Conservation (phyloP, 2,797 vertebrate species). For the Ataeniobius toweri region DNA sequence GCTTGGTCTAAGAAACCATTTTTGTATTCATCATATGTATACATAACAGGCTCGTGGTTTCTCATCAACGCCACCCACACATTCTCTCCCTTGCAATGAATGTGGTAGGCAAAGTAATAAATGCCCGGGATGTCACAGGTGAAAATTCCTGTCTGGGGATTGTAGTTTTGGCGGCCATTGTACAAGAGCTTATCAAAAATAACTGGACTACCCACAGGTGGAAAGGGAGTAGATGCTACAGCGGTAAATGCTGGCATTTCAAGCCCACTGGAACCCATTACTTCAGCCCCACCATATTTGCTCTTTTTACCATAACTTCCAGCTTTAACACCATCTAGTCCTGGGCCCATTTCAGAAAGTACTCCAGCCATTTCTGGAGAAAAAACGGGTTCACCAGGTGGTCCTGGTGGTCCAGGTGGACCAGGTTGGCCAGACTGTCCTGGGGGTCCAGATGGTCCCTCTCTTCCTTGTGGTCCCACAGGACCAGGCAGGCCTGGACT, state of each 20-base stretch:
- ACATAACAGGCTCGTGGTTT: conserved; percentile 97
- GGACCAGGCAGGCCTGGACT: conserved; percentile 85
- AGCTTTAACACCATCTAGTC: conserved; percentile 87
- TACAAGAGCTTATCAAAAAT: conserved; percentile 96
- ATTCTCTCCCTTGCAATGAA: conserved; percentile 97
- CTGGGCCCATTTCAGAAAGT: conserved; percentile 87
- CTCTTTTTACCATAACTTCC: conserved; percentile 87
- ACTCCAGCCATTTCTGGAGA: conserved; percentile 88
- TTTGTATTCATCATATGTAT: conserved; percentile 98
- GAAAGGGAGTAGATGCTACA: conserved; percentile 89
- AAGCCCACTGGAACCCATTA: conserved; percentile 78
- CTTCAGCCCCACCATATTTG: conserved; percentile 79
- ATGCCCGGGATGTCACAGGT: conserved; percentile 95
- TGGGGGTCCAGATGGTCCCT: conserved; percentile 84
- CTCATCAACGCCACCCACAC: conserved; percentile 96
- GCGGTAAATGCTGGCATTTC: conserved; percentile 98
- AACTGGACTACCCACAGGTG: conserved; percentile 89
- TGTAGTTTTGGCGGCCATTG: conserved; percentile 97
- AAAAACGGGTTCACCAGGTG: conserved; percentile 82
- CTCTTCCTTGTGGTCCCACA: conserved; percentile 87
- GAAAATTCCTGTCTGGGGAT: conserved; percentile 93
- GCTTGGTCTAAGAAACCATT: conserved; percentile 97
- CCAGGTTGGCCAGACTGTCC: conserved; percentile 89
- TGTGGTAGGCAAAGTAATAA: conserved; percentile 97
- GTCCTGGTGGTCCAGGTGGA: conserved; percentile 90